Evolutionary conservation across 2,113 vertebrate species (phyloP).

Genomic region (Sylvia atricapilla): DNA sequence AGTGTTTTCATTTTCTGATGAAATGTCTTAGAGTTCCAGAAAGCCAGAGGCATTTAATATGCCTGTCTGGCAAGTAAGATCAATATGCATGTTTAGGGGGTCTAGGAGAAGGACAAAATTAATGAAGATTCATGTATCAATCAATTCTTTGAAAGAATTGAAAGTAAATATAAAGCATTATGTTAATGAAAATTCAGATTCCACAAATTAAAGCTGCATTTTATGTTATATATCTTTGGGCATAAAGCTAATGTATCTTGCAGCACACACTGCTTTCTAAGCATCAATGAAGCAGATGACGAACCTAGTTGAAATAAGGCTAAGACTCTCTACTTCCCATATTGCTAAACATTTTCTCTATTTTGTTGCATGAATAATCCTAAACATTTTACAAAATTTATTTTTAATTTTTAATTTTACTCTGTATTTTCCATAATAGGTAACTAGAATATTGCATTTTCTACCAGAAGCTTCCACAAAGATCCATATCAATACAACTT

Average conservation of each 20-base stretch:
- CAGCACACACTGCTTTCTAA: neutral
- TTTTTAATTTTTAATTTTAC: neutral
- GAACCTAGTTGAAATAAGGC: neutral
- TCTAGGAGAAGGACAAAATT: neutral
- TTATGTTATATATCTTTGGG: neutral
- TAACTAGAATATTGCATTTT: neutral
- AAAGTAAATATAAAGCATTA: neutral
- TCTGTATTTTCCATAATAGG: neutral
- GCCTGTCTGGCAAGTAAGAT: neutral
- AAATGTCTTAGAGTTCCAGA: neutral
- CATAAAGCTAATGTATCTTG: neutral
- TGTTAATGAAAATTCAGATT: neutral
- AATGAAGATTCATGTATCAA: neutral
- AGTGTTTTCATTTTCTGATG: conserved; percentile 41
- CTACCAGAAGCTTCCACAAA: neutral
- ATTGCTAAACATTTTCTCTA: neutral
- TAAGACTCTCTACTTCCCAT: neutral
- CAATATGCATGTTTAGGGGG: neutral
- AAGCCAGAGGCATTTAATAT: conserved; percentile 32
- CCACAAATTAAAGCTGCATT: neutral
- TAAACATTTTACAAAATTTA: neutral
- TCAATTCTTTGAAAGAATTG: neutral
- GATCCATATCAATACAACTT: neutral
- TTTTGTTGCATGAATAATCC: neutral
- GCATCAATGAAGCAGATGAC: neutral